Evolutionary conservation across 2,113 vertebrate species (phyloP).

Genomic region (Urocynchramus pylzowi): DNA sequence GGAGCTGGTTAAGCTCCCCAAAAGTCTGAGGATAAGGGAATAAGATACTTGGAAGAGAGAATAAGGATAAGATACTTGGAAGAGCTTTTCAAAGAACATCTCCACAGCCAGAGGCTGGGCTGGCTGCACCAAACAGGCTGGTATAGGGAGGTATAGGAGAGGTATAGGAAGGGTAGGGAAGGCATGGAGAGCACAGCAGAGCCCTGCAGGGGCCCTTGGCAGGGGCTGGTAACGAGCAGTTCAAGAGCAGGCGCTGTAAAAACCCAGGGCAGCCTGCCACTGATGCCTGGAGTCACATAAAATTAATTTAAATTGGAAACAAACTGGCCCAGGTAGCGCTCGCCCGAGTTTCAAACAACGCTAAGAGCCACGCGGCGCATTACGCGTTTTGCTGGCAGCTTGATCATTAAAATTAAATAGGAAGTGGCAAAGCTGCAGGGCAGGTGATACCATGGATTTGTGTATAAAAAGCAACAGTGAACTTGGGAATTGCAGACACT

Average conservation of each 20-base stretch:
- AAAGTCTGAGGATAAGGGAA: not conserved
- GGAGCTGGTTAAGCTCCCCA: not conserved
- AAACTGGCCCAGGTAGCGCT: conserved; percentile 16
- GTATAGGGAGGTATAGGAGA: accelerated
- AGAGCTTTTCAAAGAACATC: not conserved
- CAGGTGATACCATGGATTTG: not conserved
- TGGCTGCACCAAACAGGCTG: not conserved
- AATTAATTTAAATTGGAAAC: conserved; percentile 64
- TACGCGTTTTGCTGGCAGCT: not conserved
- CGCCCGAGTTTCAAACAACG: not conserved
- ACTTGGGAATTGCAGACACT: conserved; percentile 24
- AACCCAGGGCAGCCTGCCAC: conserved; percentile 28
- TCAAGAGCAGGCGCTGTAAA: conserved; percentile 19
- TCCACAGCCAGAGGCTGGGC: not conserved
- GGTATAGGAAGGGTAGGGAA: not conserved
- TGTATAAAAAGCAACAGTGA: not conserved
- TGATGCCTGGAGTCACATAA: conserved; percentile 53
- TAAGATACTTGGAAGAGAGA: not conserved
- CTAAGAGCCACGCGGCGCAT: not conserved
- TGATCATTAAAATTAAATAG: conserved; percentile 43
- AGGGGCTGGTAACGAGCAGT: not conserved
- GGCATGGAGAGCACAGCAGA: accelerated
- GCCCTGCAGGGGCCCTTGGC: not conserved
- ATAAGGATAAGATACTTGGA: not conserved
- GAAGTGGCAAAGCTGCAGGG: conserved; percentile 44